Conservation (phyloP, 2,888 invertebrate species). For the Rhodophaea formosa region DNA sequence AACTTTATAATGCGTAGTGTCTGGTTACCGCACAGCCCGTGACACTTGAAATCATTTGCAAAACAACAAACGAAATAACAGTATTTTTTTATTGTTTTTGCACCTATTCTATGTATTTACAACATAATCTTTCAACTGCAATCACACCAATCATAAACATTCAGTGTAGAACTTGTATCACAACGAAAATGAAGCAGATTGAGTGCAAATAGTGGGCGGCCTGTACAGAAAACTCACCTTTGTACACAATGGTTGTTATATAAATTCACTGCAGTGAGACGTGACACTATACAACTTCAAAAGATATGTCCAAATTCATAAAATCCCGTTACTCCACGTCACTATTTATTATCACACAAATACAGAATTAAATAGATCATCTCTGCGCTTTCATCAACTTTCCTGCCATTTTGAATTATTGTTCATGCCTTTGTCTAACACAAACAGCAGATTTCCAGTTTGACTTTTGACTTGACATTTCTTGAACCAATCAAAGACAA, state of each 20-base stretch:
- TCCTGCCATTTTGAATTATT: slow-evolving; percentile 71
- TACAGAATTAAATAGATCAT: slow-evolving; percentile 50
- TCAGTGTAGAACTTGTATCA: slow-evolving; percentile 39
- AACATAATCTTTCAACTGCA: slow-evolving; percentile 5
- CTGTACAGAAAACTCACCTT: slow-evolving; percentile 60
- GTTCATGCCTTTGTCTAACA: background rate
- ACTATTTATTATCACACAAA: slow-evolving; percentile 57
- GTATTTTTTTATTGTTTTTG: background rate
- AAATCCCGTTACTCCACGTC: slow-evolving; percentile 69
- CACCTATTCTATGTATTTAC: slow-evolving; percentile 8
- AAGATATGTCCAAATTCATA: slow-evolving; percentile 37
- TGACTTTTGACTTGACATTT: slow-evolving; percentile 3
- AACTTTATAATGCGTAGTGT: slow-evolving; percentile 69
- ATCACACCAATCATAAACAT: slow-evolving; percentile 14
- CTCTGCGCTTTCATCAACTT: slow-evolving; percentile 34
- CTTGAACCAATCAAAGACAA: slow-evolving; percentile 4
- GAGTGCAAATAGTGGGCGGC: slow-evolving; percentile 60
- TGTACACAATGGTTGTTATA: slow-evolving; percentile 24
- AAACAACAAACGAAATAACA: slow-evolving; percentile 29
- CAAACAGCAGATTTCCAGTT: no score
- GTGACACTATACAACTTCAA: background rate
- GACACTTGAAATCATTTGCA: slow-evolving; percentile 41
- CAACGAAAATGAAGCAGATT: slow-evolving; percentile 62
- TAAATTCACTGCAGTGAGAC: background rate
- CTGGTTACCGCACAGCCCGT: slow-evolving; percentile 57